Base-by-base conservation (phyloP, 2,113 vertebrate species). In the Balaeniceps rex region DNA sequence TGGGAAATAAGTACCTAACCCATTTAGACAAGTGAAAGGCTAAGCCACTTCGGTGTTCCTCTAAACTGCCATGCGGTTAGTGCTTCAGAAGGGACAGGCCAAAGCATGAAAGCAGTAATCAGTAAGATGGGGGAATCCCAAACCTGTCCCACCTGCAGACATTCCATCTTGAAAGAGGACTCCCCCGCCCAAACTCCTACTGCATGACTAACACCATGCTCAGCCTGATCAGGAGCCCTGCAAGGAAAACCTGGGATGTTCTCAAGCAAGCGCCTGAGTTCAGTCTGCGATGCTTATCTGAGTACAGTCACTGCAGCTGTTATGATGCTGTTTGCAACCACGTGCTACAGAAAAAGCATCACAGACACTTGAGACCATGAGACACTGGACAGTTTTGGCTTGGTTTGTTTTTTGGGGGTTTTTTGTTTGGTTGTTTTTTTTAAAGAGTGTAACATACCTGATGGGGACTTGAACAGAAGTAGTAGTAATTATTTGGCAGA, bases 91-190 rank as follows among this genome's bases (percentile, higher is more conserved):
- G 75, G 89, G 63, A 83, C 79, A 72, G 57, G 86, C 31, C 49
- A 82, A 76, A 91, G 70, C 36, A 87, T n/a, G 81, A 95, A 94
- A 91, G 91, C 85, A 95, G 28, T 92, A 89, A 95, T 84, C 94
- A 84, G 47, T 3, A 46, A 54, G 12, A 94, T 93, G 8, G 10
- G 10, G 7, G 4, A 7, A 23, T n/a, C 65, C 47, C 75, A 70
- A 87, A 84, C 90, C 81, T 63, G 54, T 87, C 94, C 26, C 66
- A 96, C 87, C 87, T 94, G 94, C 89, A 94, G 70, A 82, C 54
- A 70, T 95, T 89, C 74, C 61, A 84, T 2, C 42, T 31, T 61
- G 34, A 93, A 89, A 82, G 31, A 69, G 6, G 16, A 61, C 36
- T 44, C 42, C 68, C 33, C 19, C 51, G 34, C 23, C 6, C 29